Evolutionary conservation across 2,113 vertebrate genomes (phyloP).

Genomic region (Gracilinanus agilis): DNA sequence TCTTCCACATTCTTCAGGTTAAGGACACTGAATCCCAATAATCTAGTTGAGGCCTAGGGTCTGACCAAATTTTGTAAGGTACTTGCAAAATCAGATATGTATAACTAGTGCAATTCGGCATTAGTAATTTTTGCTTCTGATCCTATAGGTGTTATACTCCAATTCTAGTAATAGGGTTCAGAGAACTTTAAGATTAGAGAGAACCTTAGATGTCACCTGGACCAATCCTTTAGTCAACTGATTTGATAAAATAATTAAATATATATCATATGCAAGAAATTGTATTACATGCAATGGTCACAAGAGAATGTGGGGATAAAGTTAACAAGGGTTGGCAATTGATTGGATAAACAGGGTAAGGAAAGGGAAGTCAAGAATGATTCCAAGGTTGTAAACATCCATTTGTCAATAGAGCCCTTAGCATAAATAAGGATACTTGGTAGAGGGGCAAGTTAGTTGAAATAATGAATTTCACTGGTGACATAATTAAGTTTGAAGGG

Average conservation of each 20-base stretch:
- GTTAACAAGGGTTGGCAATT: too few relatives aligned
- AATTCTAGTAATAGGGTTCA: background rate
- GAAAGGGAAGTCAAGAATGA: too few relatives aligned
- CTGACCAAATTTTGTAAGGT: background rate
- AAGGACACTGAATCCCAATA: background rate
- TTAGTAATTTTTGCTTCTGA: background rate
- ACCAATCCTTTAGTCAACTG: background rate
- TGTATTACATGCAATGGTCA: background rate
- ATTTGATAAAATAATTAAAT: background rate
- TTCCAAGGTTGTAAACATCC: too few relatives aligned
- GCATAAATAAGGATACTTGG: too few relatives aligned
- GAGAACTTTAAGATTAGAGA: background rate
- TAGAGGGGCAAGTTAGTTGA: too few relatives aligned
- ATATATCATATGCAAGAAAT: background rate
- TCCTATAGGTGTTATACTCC: background rate
- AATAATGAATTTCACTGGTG: too few relatives aligned
- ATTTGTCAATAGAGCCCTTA: too few relatives aligned
- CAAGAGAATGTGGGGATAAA: too few relatives aligned
- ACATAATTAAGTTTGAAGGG: too few relatives aligned
- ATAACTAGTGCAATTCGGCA: background rate
- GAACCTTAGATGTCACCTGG: background rate
- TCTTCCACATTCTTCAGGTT: background rate
- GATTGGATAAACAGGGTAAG: too few relatives aligned
- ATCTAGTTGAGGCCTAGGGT: background rate
- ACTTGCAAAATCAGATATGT: background rate